phyloP scores from a whole-genome alignment of 2,797 vertebrate genomes.

The Oryzias dopingdopingensis region DNA sequence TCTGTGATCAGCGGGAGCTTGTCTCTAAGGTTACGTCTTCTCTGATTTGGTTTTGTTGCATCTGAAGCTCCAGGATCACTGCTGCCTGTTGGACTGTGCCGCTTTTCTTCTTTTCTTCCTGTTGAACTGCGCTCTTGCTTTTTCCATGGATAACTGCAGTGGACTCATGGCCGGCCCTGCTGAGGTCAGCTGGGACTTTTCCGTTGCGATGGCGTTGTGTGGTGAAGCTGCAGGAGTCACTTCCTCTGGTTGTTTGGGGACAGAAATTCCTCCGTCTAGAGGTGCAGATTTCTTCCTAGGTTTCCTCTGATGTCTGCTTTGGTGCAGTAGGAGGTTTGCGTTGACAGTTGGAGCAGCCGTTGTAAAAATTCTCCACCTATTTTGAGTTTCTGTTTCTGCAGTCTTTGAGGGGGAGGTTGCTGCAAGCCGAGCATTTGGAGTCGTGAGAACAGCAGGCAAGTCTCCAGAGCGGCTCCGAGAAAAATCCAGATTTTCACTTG shows the following conservation, averaged over 20 bases:
- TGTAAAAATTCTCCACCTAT: slow-evolving; percentile 35
- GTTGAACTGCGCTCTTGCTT: slow-evolving; percentile 50
- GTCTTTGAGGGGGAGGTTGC: background rate
- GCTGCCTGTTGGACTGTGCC: background rate
- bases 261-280: background rate
- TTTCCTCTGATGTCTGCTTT: slow-evolving; percentile 40
- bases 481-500: slow-evolving; percentile 19
- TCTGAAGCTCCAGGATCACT: slow-evolving; percentile 12
- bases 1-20: slow-evolving; percentile 15
- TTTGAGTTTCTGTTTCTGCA: slow-evolving; percentile 13
- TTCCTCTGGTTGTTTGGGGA: slow-evolving; percentile 21
- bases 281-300: slow-evolving; percentile 25
- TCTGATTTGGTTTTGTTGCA: slow-evolving; percentile 2
- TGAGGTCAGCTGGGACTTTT: slow-evolving; percentile 7
- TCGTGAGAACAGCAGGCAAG: background rate
- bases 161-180: slow-evolving; percentile 37
- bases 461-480: slow-evolving; percentile 29
- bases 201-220: background rate
- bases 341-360: slow-evolving; percentile 16
- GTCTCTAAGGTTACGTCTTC: slow-evolving; percentile 11
- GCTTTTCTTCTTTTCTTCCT: slow-evolving; percentile 68
- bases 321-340: slow-evolving; percentile 23
- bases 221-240: slow-evolving; percentile 29
- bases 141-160: slow-evolving; percentile 58
- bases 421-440: slow-evolving; percentile 1